These are phyloP conservation scores for Spilogale gracilis DNA, from an alignment of 2,113 vertebrate genomes.

Conservation along the genomic window DNA sequence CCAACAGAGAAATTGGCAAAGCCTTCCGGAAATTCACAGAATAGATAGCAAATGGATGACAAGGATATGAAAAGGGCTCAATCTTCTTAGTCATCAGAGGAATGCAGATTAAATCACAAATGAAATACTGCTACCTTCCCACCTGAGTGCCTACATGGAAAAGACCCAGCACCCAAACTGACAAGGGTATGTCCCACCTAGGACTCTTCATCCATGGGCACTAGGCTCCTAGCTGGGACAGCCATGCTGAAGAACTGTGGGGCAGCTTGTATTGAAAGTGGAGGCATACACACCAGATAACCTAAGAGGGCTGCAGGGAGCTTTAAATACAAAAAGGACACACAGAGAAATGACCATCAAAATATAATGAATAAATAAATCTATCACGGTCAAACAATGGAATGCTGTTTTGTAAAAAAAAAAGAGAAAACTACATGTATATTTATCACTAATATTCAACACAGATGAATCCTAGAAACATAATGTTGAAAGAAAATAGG, in stretches of 20 bases:
- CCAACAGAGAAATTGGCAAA: neutral
- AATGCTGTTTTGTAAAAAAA: neutral
- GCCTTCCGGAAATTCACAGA: neutral
- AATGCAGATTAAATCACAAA: neutral
- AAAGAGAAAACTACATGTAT: neutral
- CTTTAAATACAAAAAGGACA: neutral
- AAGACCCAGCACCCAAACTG: neutral
- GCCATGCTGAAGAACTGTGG: neutral
- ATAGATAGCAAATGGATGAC: neutral
- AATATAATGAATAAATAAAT: neutral
- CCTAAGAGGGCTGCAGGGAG: neutral
- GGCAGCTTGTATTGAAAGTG: neutral
- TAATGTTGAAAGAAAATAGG: neutral
- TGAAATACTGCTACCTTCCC: neutral
- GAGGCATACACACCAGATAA: rapidly evolving
- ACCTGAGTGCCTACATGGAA: neutral
- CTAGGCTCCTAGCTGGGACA: neutral
- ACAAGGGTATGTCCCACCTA: neutral
- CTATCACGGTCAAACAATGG: neutral
- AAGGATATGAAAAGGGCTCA: neutral
- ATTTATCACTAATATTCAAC: neutral
- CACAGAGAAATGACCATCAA: neutral
- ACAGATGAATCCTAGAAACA: neutral
- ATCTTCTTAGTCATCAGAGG: neutral
- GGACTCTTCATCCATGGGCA: rapidly evolving